phyloP scores from a whole-genome alignment of 2,888 invertebrate genomes.

The Bruchidius siliquastri region DNA sequence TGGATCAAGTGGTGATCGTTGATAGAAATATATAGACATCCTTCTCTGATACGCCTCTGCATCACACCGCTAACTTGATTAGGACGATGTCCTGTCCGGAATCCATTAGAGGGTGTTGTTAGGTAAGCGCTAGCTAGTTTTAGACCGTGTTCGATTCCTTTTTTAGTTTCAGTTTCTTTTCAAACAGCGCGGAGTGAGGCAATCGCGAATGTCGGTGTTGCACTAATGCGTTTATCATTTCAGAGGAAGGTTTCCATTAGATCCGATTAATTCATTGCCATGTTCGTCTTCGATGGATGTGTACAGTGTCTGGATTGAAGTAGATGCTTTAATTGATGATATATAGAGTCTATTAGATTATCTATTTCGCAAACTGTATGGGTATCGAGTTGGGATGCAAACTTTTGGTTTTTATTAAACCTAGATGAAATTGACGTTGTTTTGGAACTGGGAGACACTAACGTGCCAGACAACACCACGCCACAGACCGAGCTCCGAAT shows the following conservation, averaged over 20 bases:
- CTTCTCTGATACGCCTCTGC: background rate
- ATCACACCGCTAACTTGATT: background rate
- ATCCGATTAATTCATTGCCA: background rate
- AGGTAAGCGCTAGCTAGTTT: background rate
- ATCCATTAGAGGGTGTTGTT: background rate
- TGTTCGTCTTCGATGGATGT: background rate
- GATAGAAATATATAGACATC: background rate
- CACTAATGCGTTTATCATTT: background rate
- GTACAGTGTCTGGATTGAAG: background rate
- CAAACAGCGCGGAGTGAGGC: background rate
- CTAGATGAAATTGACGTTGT: no score
- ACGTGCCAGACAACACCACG: no score
- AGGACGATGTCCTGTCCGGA: background rate
- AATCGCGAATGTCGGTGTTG: background rate
- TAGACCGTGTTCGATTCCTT: background rate
- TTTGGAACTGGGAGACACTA: no score
- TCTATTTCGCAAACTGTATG: no score
- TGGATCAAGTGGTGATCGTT: no score
- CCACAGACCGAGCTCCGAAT: no score
- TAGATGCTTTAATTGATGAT: background rate
- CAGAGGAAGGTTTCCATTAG: background rate
- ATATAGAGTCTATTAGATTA: background rate
- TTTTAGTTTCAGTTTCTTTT: background rate
- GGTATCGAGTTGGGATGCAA: no score
- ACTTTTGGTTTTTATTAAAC: no score